Evolutionary conservation across 2,888 invertebrate species (phyloP).

Genomic region (Hesperia comma): DNA sequence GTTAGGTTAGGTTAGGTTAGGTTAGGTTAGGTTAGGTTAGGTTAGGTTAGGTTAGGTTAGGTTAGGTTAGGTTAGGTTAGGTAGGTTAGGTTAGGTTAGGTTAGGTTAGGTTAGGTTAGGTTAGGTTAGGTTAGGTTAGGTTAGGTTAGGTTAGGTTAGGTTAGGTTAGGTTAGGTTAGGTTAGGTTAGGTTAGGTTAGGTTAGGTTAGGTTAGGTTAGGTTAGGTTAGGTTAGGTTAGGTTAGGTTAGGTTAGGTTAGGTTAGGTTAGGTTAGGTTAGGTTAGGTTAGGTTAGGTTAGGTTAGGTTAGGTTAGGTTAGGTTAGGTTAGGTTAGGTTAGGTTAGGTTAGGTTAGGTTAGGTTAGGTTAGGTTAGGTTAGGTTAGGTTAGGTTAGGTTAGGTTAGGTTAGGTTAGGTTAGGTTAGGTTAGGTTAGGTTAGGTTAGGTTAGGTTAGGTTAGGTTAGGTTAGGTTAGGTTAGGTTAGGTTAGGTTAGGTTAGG

Average conservation of each 20-base stretch:
- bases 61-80: slow-evolving; percentile 35
- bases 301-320: slow-evolving; percentile 1
- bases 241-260: slow-evolving; percentile 31
- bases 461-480: slow-evolving; percentile 1
- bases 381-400: slow-evolving; percentile 1
- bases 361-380: neutral
- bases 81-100: slow-evolving; percentile 34
- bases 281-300: slow-evolving; percentile 33
- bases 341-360: slow-evolving; percentile 1
- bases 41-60: slow-evolving; percentile 38
- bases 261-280: slow-evolving; percentile 30
- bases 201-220: slow-evolving; percentile 25
- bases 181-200: slow-evolving; percentile 35
- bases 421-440: slow-evolving; percentile 1
- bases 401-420: slow-evolving; percentile 1
- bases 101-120: slow-evolving; percentile 34
- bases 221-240: slow-evolving; percentile 20
- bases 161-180: slow-evolving; percentile 34
- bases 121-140: slow-evolving; percentile 34
- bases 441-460: too few species aligned
- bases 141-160: slow-evolving; percentile 34
- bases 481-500: slow-evolving; percentile 1
- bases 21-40: slow-evolving; percentile 35
- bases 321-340: neutral
- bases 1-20: slow-evolving; percentile 38